These are phyloP conservation scores for Phyllotreta cruciferae DNA, from an alignment of 2,888 invertebrate species.

Conservation along the genomic window DNA sequence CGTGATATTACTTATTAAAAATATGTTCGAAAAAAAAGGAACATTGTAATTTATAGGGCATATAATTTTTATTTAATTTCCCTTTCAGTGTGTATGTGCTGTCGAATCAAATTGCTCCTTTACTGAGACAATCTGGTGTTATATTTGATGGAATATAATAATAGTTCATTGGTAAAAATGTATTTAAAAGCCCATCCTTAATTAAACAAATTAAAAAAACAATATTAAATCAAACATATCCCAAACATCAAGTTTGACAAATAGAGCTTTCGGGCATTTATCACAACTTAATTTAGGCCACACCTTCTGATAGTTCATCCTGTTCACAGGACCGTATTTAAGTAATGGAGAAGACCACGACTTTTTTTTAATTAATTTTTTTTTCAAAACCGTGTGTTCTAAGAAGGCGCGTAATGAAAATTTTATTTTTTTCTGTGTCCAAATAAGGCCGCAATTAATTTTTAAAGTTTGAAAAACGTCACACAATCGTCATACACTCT, in stretches of 20 bases:
- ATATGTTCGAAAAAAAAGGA: conserved; percentile 22
- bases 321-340: conserved; percentile 31
- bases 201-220: conserved; percentile 22
- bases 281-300: conserved; percentile 55
- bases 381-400: too few species aligned
- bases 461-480: too few species aligned
- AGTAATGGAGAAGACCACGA: not conserved
- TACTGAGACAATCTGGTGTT: too few species aligned
- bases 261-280: conserved; percentile 50
- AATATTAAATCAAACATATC: conserved; percentile 35
- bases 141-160: not conserved
- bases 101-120: conserved; percentile 7
- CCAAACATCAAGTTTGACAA: conserved; percentile 32
- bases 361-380: too few species aligned
- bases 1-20: conserved; percentile 39
- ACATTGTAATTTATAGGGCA: conserved; percentile 29
- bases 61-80: conserved; percentile 30
- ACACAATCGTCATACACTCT: too few species aligned
- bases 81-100: conserved; percentile 25
- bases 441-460: too few species aligned
- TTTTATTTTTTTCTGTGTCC: too few species aligned
- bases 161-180: conserved; percentile 4
- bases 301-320: conserved; percentile 45
- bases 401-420: too few species aligned
- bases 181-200: conserved; percentile 7